Evolutionary conservation across 2,797 vertebrate species (phyloP).

Genomic region (Fistularia tabacaria): DNA sequence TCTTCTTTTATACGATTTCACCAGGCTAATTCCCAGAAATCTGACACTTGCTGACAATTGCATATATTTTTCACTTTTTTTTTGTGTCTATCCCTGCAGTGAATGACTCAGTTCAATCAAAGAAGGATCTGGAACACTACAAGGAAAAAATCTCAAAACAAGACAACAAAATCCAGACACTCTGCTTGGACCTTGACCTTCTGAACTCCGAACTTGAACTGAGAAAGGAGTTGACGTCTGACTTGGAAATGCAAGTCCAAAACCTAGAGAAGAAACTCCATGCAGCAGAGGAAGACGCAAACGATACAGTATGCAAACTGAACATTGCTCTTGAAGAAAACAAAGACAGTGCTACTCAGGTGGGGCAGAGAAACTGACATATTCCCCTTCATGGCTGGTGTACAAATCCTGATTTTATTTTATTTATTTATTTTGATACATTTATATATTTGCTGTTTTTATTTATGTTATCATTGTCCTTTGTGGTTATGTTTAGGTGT

Average conservation of each 20-base stretch:
- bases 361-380: constrained; percentile 4
- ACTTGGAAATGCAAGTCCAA: constrained; percentile 65
- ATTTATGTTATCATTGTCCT: background rate
- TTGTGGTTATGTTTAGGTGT: constrained; percentile 32
- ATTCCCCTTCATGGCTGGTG: background rate
- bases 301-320: constrained; percentile 52
- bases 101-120: constrained; percentile 42
- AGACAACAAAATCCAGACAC: constrained; percentile 55
- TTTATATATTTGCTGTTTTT: background rate
- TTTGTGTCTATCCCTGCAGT: background rate
- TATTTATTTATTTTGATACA: too few species aligned
- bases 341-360: constrained; percentile 48
- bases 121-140: constrained; percentile 30
- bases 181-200: constrained; percentile 63
- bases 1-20: too few species aligned
- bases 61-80: too few species aligned
- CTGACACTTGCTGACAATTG: too few species aligned
- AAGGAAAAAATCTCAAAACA: constrained; percentile 52
- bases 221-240: constrained; percentile 65
- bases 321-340: constrained; percentile 54
- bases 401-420: too few species aligned
- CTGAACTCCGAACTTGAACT: constrained; percentile 65
- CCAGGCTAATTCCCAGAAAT: too few species aligned
- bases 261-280: constrained; percentile 58
- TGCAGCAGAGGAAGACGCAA: constrained; percentile 64